Evolutionary conservation across 2,113 vertebrate genomes (phyloP).

Genomic region (Brachyistius frenatus): DNA sequence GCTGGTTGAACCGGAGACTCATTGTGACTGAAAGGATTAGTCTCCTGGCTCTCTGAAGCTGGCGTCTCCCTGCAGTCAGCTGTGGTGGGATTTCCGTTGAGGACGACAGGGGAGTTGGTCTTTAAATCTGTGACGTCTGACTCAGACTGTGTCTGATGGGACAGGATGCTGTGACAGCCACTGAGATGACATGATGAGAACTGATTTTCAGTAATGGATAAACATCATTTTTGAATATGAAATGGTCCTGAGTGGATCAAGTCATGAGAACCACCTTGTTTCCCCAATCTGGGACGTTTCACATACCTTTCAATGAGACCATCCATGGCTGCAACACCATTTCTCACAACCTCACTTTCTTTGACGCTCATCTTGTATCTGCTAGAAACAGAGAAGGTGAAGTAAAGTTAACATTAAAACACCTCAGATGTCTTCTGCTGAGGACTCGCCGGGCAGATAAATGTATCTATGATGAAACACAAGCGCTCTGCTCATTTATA

Average conservation of each 20-base stretch:
- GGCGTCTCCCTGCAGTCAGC: neutral
- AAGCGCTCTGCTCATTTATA: conserved; percentile 56
- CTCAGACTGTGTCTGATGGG: neutral
- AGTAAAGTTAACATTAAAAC: conserved; percentile 10
- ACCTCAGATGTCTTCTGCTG: neutral
- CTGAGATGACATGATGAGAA: neutral
- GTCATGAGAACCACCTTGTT: neutral
- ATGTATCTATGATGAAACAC: conserved; percentile 10
- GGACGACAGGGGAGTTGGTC: conserved; percentile 4
- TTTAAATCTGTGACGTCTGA: conserved; percentile 23
- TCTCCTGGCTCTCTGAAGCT: conserved; percentile 7
- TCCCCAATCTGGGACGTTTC: neutral
- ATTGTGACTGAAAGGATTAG: neutral
- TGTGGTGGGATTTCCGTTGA: conserved; percentile 28
- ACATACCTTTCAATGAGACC: conserved; percentile 66
- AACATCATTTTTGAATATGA: neutral
- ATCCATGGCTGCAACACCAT: conserved; percentile 34
- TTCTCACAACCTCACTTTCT: conserved; percentile 15
- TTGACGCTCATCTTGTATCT: conserved; percentile 50
- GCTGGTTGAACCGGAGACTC: neutral
- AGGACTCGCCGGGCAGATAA: conserved; percentile 11
- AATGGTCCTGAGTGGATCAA: neutral
- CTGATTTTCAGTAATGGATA: neutral
- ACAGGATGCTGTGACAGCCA: conserved; percentile 19
- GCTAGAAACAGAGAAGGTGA: conserved; percentile 42